These are phyloP conservation scores for Dermolepida albohirtum DNA, from an alignment of 2,888 invertebrate genomes.

Conservation along the genomic window DNA sequence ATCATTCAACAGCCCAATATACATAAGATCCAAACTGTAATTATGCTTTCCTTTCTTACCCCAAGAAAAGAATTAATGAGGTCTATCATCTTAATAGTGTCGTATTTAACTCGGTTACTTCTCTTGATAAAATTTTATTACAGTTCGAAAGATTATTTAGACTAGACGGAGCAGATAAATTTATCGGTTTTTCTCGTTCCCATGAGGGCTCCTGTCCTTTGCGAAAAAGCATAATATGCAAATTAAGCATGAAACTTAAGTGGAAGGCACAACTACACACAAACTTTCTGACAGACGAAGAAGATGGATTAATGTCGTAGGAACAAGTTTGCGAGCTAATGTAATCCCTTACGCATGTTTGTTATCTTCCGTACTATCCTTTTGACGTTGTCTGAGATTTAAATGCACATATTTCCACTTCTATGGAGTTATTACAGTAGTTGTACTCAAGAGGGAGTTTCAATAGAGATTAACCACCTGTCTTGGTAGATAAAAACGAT, in stretches of 20 bases:
- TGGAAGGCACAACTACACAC: conserved; percentile 37
- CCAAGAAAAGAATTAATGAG: not conserved
- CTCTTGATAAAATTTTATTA: too few species aligned
- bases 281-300: conserved; percentile 39
- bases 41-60: too few species aligned
- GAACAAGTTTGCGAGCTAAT: conserved; percentile 34
- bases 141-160: too few species aligned
- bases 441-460: too few species aligned
- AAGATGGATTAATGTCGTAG: conserved; percentile 41
- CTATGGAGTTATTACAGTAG: not conserved
- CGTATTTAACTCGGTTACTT: too few species aligned
- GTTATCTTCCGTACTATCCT: conserved; percentile 32
- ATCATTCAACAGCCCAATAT: too few species aligned
- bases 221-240: conserved; percentile 37
- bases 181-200: conserved; percentile 21
- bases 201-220: not conserved
- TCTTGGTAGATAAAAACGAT: too few species aligned
- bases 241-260: conserved; percentile 39
- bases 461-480: too few species aligned
- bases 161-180: conserved; percentile 26
- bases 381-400: conserved; percentile 27
- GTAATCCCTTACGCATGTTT: conserved; percentile 40
- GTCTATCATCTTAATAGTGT: not conserved
- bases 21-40: too few species aligned
- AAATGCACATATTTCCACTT: conserved; percentile 11